These are phyloP conservation scores for Drosophila stalkeri DNA, from an alignment of 2,888 invertebrate genomes.

Conservation along the genomic window DNA sequence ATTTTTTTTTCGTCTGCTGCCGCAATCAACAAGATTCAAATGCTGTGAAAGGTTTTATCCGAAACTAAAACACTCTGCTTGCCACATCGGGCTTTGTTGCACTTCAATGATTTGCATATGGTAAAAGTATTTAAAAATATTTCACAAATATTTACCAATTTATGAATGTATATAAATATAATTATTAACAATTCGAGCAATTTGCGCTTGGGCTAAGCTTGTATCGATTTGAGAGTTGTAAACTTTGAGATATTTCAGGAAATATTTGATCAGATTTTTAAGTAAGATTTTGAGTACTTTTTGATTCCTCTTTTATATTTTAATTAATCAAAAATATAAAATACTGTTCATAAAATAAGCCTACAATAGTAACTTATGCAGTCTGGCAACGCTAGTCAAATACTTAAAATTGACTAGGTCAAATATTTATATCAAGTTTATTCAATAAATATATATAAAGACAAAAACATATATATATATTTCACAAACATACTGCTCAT, in stretches of 20 bases:
- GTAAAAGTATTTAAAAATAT: conserved; percentile 14
- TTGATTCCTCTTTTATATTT: too few species aligned
- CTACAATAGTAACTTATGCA: background rate
- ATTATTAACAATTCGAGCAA: background rate
- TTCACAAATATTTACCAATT: conserved; percentile 1
- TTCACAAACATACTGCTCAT: background rate
- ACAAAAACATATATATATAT: background rate
- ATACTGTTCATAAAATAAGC: too few species aligned
- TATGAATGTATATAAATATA: background rate
- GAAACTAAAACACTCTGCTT: conserved; percentile 43
- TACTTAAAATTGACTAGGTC: too few species aligned
- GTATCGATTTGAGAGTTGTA: background rate
- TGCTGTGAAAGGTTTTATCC: conserved; percentile 5
- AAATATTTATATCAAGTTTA: background rate
- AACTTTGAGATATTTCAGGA: background rate
- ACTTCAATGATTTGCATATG: conserved; percentile 52
- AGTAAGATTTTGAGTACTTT: too few species aligned
- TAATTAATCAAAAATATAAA: too few species aligned
- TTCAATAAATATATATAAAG: too few species aligned
- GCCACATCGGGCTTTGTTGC: conserved; percentile 47
- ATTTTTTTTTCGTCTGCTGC: background rate
- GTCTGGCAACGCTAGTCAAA: background rate
- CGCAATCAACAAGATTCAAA: conserved; percentile 22
- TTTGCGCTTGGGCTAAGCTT: background rate
- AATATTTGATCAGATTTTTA: background rate